These are phyloP conservation scores for Cynopterus sphinx DNA, from an alignment of 2,797 vertebrate species.

Conservation along the genomic window DNA sequence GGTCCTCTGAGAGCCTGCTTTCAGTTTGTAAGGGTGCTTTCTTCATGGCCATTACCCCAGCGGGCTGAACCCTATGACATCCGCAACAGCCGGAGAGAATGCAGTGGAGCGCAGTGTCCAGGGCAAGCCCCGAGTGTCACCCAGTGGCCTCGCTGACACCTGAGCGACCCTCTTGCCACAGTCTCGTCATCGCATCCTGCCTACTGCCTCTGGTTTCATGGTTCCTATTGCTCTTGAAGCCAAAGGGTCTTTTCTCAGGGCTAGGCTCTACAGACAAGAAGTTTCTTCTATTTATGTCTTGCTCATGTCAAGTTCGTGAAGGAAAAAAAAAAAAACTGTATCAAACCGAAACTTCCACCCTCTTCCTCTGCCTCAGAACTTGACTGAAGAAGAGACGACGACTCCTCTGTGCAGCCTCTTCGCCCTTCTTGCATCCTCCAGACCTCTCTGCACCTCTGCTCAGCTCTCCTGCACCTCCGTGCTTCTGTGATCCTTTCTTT, in stretches of 20 bases:
- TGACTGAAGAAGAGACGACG: not conserved
- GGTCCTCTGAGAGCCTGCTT: not conserved
- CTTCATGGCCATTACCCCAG: not conserved
- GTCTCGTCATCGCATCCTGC: fast-evolving
- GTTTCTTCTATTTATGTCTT: not conserved
- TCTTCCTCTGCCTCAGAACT: not conserved
- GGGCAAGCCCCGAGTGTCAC: not conserved
- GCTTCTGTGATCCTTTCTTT: not conserved
- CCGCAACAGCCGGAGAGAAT: not conserved
- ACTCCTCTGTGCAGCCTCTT: not conserved
- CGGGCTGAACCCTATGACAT: not conserved
- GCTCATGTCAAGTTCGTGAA: not conserved
- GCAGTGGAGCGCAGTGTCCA: fast-evolving
- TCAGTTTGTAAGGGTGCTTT: not conserved
- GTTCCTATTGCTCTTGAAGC: not conserved
- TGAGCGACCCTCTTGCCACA: fast-evolving
- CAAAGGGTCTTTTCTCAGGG: not conserved
- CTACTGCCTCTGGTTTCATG: fast-evolving
- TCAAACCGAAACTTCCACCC: not conserved
- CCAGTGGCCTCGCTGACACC: not conserved
- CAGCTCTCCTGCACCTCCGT: not conserved
- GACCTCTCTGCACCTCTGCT: not conserved
- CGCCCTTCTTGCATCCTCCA: too few species aligned
- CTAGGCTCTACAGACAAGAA: not conserved
- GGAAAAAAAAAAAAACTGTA: not conserved